phyloP scores from a whole-genome alignment of 2,888 invertebrate species.

The Calameuta pallipes region DNA sequence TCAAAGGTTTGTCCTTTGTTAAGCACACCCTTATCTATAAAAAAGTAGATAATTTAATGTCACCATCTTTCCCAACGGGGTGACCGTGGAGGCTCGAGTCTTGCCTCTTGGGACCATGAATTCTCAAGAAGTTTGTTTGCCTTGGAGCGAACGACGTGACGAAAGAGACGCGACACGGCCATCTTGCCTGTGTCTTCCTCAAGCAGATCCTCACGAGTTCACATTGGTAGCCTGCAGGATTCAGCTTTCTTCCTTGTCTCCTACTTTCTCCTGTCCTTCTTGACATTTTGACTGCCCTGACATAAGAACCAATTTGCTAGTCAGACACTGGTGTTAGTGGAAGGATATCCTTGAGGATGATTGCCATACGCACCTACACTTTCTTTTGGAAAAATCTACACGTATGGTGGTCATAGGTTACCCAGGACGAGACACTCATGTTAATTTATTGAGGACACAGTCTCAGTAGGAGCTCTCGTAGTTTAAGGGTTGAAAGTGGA shows the following conservation, averaged over 20 bases:
- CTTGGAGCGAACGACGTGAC: slow-evolving; percentile 52
- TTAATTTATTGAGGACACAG: slow-evolving; percentile 37
- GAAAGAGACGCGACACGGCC: slow-evolving; percentile 55
- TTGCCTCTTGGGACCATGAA: slow-evolving; percentile 41
- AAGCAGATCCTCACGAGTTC: neutral
- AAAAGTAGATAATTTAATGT: slow-evolving; percentile 5
- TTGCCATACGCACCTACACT: neutral
- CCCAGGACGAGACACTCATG: slow-evolving; percentile 24
- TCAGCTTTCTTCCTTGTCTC: neutral
- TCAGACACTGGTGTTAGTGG: neutral
- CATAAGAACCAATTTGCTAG: neutral
- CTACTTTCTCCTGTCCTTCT: neutral
- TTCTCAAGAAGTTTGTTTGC: slow-evolving; percentile 57
- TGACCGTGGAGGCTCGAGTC: slow-evolving; percentile 2
- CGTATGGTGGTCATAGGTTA: neutral
- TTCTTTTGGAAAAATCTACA: neutral
- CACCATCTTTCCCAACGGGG: slow-evolving; percentile 5
- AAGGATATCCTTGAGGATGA: neutral
- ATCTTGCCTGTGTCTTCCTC: slow-evolving; percentile 42
- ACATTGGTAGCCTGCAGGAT: neutral
- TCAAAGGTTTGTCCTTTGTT: neutral
- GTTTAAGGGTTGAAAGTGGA: slow-evolving; percentile 49
- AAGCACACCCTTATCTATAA: neutral
- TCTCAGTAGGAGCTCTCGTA: slow-evolving; percentile 24
- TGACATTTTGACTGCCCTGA: neutral